Conservation (phyloP, 2,888 invertebrate genomes). For the Dicranocentrus wangi region DNA sequence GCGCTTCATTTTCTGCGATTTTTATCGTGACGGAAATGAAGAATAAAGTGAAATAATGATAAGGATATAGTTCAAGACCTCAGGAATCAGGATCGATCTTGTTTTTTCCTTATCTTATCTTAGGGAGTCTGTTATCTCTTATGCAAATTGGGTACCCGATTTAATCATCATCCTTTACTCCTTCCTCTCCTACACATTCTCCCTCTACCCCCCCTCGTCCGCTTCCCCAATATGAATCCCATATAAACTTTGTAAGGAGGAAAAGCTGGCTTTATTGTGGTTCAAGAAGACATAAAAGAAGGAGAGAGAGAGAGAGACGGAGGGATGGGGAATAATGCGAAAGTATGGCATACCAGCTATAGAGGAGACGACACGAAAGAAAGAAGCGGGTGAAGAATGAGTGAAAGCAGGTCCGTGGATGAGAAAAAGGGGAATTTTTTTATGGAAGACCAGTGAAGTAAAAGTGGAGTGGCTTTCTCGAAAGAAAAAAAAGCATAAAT, state of each 20-base stretch:
- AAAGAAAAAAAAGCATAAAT: neutral
- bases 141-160: no score
- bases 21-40: no score
- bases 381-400: conserved; percentile 32
- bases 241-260: neutral
- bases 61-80: no score
- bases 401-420: neutral
- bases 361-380: neutral
- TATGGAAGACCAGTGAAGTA: neutral
- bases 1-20: no score
- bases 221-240: neutral
- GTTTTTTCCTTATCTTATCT: no score
- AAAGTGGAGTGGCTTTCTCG: neutral
- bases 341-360: neutral
- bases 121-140: no score
- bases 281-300: conserved; percentile 8
- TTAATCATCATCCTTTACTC: no score
- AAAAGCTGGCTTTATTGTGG: neutral
- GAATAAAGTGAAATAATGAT: no score
- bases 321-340: neutral
- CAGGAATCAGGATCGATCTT: no score
- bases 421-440: neutral
- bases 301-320: neutral
- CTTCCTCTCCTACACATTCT: no score
- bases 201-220: no score